phyloP scores from a whole-genome alignment of 2,797 vertebrate genomes.

The Ibycter americanus region DNA sequence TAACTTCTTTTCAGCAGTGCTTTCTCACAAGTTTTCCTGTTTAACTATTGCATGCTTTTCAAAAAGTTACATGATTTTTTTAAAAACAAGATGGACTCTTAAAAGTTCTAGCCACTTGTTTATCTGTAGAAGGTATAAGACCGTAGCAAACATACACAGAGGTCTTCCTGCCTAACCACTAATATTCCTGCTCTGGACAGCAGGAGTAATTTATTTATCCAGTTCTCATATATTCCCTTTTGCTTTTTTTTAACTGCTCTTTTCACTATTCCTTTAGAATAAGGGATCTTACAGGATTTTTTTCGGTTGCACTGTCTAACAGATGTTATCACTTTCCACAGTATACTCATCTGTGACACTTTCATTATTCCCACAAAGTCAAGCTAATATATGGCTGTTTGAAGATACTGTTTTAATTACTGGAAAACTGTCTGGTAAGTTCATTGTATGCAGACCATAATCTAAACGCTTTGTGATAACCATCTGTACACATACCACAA shows the following conservation, averaged over 20 bases:
- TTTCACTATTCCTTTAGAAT: not conserved
- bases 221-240: not conserved
- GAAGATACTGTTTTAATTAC: conserved; percentile 89
- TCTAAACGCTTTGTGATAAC: not conserved
- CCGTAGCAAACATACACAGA: not conserved
- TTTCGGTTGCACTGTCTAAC: not conserved
- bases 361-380: conserved; percentile 83
- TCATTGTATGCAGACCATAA: not conserved
- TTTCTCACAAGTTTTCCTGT: not conserved
- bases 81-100: accelerated
- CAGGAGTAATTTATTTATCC: not conserved
- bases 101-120: not conserved
- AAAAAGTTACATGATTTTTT: not conserved
- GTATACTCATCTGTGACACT: conserved; percentile 91
- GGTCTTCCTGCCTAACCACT: not conserved
- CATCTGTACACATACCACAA: not conserved
- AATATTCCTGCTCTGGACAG: not conserved
- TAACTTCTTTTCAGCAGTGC: not conserved
- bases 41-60: not conserved
- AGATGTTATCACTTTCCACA: conserved; percentile 62
- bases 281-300: not conserved
- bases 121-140: not conserved
- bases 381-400: conserved; percentile 93
- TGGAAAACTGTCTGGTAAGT: conserved; percentile 86
- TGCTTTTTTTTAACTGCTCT: not conserved